phyloP scores from a whole-genome alignment of 2,113 vertebrate genomes.

The Eurypyga helias region DNA sequence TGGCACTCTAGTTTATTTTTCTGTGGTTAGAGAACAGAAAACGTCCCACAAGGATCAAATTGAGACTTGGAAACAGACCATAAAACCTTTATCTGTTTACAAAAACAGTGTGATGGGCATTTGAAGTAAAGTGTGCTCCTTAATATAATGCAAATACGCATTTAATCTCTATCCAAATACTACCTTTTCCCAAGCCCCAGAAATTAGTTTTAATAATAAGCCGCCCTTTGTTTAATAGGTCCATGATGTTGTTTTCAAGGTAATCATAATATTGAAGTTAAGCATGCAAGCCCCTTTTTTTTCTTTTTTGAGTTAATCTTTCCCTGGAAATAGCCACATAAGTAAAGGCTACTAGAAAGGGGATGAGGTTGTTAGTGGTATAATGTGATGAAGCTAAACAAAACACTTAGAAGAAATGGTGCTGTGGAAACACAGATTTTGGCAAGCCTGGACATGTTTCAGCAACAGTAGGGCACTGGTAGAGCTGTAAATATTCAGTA shows the following conservation, averaged over 20 bases:
- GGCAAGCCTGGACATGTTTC: neutral
- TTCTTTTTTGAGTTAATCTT: neutral
- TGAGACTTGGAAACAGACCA: neutral
- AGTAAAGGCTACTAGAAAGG: neutral
- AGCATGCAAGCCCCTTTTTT: neutral
- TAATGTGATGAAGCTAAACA: neutral
- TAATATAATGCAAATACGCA: neutral
- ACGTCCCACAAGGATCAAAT: neutral
- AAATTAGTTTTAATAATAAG: neutral
- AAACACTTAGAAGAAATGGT: neutral
- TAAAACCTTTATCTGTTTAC: neutral
- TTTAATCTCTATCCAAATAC: neutral
- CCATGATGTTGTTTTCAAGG: neutral
- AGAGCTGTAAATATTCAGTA: neutral
- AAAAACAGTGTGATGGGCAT: neutral
- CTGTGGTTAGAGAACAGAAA: neutral
- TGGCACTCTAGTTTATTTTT: neutral
- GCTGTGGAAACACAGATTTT: neutral
- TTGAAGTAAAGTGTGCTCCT: neutral
- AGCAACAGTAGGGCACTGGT: neutral
- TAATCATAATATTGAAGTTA: neutral
- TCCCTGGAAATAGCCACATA: neutral
- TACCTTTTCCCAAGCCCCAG: neutral
- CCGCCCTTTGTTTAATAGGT: neutral
- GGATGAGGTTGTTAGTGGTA: neutral